Evolutionary conservation across 2,113 vertebrate genomes (phyloP), one percentile per base, ranked within the genome.

Genomic region (Sylvilagus bachmani): DNA sequence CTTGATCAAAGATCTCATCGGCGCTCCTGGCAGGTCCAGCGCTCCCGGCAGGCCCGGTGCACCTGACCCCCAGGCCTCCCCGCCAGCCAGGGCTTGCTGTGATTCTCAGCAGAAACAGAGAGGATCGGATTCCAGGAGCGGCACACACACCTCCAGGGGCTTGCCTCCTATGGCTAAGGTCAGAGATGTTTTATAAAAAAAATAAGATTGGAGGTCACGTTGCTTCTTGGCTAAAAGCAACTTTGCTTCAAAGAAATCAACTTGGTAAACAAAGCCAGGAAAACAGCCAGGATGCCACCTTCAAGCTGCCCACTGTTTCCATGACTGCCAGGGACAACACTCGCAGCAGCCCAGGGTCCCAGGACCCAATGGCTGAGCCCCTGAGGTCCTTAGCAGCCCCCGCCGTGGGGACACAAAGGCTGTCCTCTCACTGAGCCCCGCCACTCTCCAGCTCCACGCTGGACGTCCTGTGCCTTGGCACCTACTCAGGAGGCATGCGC

Each of bases 211-310:
- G 95, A 97, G 97, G 97, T 96, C 97, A 97, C 86, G 86, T 89
- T 94, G 94, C 95, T 93, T 95, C 90, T 93, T 91, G 79, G 95
- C 96, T 95, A 86, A 97, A 97, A 96, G 83, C 89, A 95, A 96
- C 86, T 96, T 97, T 95, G 94, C 95, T 97, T 97, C 96, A 96
- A 97, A 97, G 97, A 97, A 96, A 96, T 95, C 64, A 89, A 88
- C 97, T 96, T 91, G 77, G 95, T 97, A 97, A 97, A 97, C 96
- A 96, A 94, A 88, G 10, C 95, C 79, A 97, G 96, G 91, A 94
- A 95, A 95, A 78, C 33, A 91, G 95, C 95, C 95, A 96, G 92
- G 49, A 31, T 58, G 67, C 79, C 82, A 58, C 74, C 64, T 53
- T 49, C 33, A 38, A 80, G 92, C 16, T 86, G 62, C 91, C 77